Percentiles rank a stretch among this genome's conserved stretches.
These are phyloP conservation scores for Lottia gigantea DNA, from an alignment of 2,888 invertebrate genomes.

Conservation along the genomic window DNA sequence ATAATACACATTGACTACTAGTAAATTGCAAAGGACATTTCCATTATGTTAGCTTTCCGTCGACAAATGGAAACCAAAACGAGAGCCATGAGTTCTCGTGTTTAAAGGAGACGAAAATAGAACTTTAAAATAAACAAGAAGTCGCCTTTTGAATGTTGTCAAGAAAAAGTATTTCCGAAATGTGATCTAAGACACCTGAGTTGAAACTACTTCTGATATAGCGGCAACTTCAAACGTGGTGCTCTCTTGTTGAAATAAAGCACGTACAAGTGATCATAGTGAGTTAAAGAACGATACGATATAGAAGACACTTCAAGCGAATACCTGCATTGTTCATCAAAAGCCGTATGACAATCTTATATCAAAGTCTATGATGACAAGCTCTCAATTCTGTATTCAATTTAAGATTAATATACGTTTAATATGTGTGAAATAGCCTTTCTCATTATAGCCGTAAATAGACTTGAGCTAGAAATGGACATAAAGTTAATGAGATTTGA, in stretches of 20 bases:
- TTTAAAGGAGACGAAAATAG: too few relatives aligned
- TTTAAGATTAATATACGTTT: constrained; percentile 3
- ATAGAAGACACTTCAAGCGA: background rate
- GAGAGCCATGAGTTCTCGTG: too few relatives aligned
- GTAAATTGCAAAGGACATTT: too few relatives aligned
- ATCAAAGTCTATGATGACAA: background rate
- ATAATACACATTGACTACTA: too few relatives aligned
- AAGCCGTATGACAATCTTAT: background rate
- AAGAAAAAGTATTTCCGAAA: background rate
- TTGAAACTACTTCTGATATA: background rate
- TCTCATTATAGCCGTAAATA: background rate
- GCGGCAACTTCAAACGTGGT: background rate
- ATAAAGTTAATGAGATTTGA: constrained; percentile 1
- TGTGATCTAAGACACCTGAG: background rate
- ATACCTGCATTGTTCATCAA: background rate
- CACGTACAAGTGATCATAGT: background rate
- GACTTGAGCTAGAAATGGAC: background rate
- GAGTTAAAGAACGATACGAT: background rate
- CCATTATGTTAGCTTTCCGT: too few relatives aligned
- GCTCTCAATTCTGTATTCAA: background rate
- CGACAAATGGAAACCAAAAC: too few relatives aligned
- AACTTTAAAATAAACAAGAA: too few relatives aligned
- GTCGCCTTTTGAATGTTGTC: background rate
- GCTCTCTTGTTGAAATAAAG: background rate
- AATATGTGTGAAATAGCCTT: constrained; percentile 8